Conservation (phyloP, 2,888 invertebrate genomes). For the Neoaliturus tenellus region DNA sequence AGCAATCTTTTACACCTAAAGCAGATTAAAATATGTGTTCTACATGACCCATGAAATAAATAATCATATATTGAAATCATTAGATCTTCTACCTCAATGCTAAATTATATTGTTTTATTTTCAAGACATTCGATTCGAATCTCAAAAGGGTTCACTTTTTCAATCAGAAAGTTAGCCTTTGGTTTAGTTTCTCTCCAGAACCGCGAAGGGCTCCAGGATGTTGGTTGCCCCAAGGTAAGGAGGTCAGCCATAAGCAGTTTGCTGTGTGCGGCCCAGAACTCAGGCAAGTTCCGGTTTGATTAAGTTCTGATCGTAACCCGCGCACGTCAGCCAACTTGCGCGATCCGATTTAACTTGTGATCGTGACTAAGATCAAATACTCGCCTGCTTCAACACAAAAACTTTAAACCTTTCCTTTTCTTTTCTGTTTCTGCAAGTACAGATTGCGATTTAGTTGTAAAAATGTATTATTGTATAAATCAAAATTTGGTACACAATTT, state of each 20-base stretch:
- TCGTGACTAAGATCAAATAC: conserved; percentile 34
- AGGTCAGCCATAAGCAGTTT: background rate
- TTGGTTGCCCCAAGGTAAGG: background rate
- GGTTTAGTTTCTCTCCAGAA: too few relatives aligned
- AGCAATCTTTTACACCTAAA: too few relatives aligned
- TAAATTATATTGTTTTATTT: too few relatives aligned
- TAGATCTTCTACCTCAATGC: too few relatives aligned
- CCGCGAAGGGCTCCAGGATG: too few relatives aligned
- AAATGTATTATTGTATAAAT: background rate
- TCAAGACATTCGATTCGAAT: too few relatives aligned
- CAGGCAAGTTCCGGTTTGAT: conserved; percentile 1
- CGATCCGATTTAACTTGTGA: conserved; percentile 32
- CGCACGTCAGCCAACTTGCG: conserved; percentile 24
- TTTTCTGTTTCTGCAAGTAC: background rate
- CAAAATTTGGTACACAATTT: background rate
- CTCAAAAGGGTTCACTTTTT: too few relatives aligned
- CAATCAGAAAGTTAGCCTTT: too few relatives aligned
- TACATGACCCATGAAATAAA: too few relatives aligned
- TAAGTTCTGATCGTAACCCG: conserved; percentile 3
- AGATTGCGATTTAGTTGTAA: background rate
- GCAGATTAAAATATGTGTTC: too few relatives aligned
- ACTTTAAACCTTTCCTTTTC: background rate
- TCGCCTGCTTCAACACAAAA: background rate
- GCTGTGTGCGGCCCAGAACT: conserved; percentile 1
- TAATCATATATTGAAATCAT: too few relatives aligned